A percentile compares a stretch with the other conserved stretches of the same genome.
phyloP scores from a whole-genome alignment of 2,888 invertebrate genomes.

The Agrotis exclamationis region DNA sequence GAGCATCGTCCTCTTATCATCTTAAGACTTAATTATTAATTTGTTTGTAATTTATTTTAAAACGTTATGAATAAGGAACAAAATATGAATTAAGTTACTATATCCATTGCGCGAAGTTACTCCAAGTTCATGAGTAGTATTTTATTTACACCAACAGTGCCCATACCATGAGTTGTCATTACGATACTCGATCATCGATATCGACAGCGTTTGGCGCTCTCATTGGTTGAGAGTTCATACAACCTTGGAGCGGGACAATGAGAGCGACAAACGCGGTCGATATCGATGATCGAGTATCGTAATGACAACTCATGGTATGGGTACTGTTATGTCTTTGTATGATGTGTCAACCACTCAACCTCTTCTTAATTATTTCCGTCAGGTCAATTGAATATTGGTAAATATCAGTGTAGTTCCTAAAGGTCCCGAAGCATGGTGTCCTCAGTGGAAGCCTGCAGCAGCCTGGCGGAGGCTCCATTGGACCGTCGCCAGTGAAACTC shows the following conservation, averaged over 20 bases:
- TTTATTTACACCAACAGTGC: neutral
- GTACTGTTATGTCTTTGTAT: neutral
- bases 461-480: constrained; percentile 64
- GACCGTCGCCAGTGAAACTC: constrained; percentile 69
- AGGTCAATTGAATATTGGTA: too few relatives aligned
- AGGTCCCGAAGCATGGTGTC: constrained; percentile 39
- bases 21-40: neutral
- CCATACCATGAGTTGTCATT: too few relatives aligned
- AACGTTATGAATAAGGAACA: neutral
- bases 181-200: too few relatives aligned
- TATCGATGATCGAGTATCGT: too few relatives aligned
- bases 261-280: too few relatives aligned
- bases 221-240: too few relatives aligned
- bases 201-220: too few relatives aligned
- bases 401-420: neutral
- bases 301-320: too few relatives aligned
- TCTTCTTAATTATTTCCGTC: neutral
- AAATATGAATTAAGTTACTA: too few relatives aligned
- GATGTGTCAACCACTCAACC: neutral
- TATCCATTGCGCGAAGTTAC: neutral
- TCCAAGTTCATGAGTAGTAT: neutral
- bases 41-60: constrained; percentile 7
- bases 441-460: constrained; percentile 52
- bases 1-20: neutral
- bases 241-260: too few relatives aligned